Base-by-base conservation (phyloP, 2,797 vertebrate species). In the Pelochelys cantorii region DNA sequence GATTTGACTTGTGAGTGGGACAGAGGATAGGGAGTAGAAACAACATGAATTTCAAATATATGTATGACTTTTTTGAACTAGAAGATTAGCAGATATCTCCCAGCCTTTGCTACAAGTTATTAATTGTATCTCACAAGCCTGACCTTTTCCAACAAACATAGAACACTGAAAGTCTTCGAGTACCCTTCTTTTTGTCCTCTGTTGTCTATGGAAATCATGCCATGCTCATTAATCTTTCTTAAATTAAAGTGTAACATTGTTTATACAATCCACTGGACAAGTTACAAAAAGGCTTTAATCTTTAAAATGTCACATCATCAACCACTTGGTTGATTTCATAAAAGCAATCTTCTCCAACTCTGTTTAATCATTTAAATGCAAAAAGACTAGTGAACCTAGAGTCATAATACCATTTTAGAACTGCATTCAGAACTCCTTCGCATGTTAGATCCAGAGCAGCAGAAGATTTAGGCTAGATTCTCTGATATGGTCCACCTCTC, bases 181-280 rank as follows among this genome's bases (percentile, higher is more conserved):
- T 25, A 75, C 25, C 15, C n/a, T 34, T 83, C 71, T 93, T 71
- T 78, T 75, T 68, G 23, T 82, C 29, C 14, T 48, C 53, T 77
- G 48, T 42, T 55, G 52, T 52, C 37, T 37, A 56, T 23, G 37
- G 22, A 78, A 31, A 83, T 29, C 60, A 68, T 78, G 11, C 56
- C n/a, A 11, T 54, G 31, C 11, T 42, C n/a, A 86, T 84, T 88
- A 86, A 79, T 92, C 29, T 87, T 84, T 62, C 65, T 92, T 79
- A 68, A 65, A 80, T 17, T 52, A 59, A 79, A 74, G 5, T 74
- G 22, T n/a, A 27, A 22, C 42, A 79, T 8, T n/a, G 54, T 71
- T 86, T 71, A 83, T 34, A 34, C 18, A 22, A 62, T n/a, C 79
- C 60, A 52, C 25, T 54, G 20, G 27, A 86, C 52, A 87, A 57